phyloP scores from a whole-genome alignment of 2,113 vertebrate genomes.

The Hippopotamus amphibius region DNA sequence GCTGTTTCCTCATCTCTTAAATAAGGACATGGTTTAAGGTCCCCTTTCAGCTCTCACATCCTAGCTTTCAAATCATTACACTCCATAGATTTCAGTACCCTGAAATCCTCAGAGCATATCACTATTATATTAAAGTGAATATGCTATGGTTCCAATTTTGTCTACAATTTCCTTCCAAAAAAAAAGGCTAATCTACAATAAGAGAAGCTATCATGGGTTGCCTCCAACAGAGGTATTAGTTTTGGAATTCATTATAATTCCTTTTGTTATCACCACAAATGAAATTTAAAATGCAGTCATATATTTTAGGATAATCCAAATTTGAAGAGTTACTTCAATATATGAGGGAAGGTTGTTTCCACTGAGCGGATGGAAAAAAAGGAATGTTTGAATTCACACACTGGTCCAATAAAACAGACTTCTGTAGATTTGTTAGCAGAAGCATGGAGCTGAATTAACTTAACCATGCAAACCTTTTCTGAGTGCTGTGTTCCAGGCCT shows the following conservation, averaged over 20 bases:
- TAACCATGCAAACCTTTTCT: neutral
- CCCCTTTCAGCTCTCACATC: neutral
- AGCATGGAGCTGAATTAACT: neutral
- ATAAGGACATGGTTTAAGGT: neutral
- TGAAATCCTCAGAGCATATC: neutral
- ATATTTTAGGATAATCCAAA: neutral
- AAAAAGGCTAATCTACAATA: neutral
- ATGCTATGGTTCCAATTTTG: neutral
- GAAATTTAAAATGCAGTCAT: neutral
- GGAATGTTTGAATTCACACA: neutral
- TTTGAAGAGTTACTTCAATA: neutral
- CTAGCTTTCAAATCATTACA: neutral
- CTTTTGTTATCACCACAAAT: conserved; percentile 9
- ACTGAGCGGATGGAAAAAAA: neutral
- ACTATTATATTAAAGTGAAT: neutral
- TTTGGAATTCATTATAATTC: conserved; percentile 13
- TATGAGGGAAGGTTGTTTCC: neutral
- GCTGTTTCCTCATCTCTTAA: neutral
- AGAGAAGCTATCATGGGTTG: neutral
- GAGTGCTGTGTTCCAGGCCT: neutral
- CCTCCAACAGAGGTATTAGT: neutral
- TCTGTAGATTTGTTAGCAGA: neutral
- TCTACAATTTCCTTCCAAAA: neutral
- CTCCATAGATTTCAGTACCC: neutral
- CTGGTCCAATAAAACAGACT: neutral